A percentile compares a stretch with the other conserved stretches of the same genome.
phyloP scores from a whole-genome alignment of 1,140 invertebrate genomes.

The Phymastichus coffea region DNA sequence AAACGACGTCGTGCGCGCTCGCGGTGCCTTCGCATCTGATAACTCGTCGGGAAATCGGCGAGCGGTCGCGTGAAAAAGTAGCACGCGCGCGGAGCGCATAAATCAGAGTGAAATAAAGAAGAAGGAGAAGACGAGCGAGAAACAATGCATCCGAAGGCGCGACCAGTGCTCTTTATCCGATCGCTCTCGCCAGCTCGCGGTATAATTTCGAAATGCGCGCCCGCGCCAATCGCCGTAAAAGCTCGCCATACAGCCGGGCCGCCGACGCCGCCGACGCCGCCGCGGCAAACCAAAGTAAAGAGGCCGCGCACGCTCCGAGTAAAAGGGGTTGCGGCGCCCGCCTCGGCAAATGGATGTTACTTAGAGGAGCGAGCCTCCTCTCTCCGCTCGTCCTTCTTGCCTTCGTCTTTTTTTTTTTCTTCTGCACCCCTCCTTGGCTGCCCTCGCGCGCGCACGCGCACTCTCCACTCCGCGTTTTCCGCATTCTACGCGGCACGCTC shows the following conservation, averaged over 20 bases:
- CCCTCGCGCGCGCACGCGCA: not conserved
- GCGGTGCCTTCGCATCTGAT: too few species aligned
- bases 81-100: too few species aligned
- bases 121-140: too few species aligned
- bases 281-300: conserved; percentile 25
- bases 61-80: not conserved
- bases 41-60: conserved; percentile 6
- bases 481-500: too few species aligned
- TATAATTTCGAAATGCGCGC: conserved; percentile 20
- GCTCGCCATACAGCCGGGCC: conserved; percentile 24
- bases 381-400: too few species aligned
- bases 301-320: conserved; percentile 19
- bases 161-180: too few species aligned
- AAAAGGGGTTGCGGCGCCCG: conserved; percentile 20
- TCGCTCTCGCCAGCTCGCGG: not conserved
- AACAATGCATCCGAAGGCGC: too few species aligned
- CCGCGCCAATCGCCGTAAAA: conserved; percentile 24
- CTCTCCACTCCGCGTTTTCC: not conserved
- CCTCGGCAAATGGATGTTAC: conserved; percentile 24
- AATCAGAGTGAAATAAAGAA: too few species aligned
- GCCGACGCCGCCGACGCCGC: not conserved
- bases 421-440: not conserved
- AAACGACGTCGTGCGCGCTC: too few species aligned
- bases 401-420: not conserved
- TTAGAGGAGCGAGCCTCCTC: too few species aligned